A percentile compares a stretch with the other conserved stretches of the same genome.
phyloP scores from a whole-genome alignment of 2,888 invertebrate genomes.

The Hanleya hanleyi region DNA sequence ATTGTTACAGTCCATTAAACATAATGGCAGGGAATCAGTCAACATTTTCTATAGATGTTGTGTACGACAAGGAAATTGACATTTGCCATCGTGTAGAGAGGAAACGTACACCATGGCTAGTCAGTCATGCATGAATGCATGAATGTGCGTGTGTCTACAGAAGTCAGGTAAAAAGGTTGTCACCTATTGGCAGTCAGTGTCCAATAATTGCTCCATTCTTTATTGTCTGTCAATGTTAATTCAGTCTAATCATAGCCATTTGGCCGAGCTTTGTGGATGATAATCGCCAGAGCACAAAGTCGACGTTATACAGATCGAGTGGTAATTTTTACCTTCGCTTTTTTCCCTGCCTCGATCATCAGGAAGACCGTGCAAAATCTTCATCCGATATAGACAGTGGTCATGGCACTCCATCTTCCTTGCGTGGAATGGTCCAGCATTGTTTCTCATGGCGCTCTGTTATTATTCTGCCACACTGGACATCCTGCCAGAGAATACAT shows the following conservation, averaged over 20 bases:
- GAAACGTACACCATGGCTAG: background rate
- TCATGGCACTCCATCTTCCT: too few species aligned
- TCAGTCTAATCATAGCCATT: background rate
- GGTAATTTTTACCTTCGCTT: background rate
- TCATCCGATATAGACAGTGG: too few species aligned
- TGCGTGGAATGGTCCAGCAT: too few species aligned
- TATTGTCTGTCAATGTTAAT: background rate
- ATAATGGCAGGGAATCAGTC: too few species aligned
- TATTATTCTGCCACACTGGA: too few species aligned
- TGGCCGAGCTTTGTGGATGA: background rate
- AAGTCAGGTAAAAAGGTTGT: background rate
- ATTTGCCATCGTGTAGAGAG: background rate
- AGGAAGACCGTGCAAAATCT: too few species aligned
- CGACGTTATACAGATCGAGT: background rate
- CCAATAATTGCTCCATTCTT: background rate
- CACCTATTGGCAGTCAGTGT: background rate
- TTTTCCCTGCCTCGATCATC: background rate
- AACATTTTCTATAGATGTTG: too few species aligned
- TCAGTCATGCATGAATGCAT: background rate
- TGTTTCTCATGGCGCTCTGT: too few species aligned
- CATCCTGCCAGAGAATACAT: too few species aligned
- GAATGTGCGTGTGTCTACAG: background rate
- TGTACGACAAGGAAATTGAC: constrained; percentile 12
- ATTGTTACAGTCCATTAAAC: too few species aligned
- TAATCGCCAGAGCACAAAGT: background rate